These are phyloP conservation scores for Epinephelus fuscoguttatus DNA, from an alignment of 2,113 vertebrate species.

Conservation along the genomic window DNA sequence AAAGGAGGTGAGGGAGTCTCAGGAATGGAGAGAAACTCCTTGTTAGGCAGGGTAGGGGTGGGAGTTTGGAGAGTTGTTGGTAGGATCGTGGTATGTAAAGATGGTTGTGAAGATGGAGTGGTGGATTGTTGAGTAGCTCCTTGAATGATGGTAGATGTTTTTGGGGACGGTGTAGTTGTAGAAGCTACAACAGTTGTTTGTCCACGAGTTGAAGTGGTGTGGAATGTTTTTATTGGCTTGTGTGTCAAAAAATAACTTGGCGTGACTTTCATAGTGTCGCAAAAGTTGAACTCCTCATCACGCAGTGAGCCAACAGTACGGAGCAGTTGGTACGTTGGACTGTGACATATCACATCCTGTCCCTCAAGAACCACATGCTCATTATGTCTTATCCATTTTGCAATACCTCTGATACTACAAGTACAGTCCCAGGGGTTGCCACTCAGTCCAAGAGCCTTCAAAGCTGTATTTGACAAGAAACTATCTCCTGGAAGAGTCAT, in stretches of 20 bases:
- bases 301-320: conserved; percentile 61
- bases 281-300: conserved; percentile 60
- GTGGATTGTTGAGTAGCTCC: background rate
- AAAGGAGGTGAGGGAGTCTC: conserved; percentile 39
- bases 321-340: conserved; percentile 41
- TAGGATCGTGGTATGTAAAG: background rate
- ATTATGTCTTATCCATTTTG: conserved; percentile 85
- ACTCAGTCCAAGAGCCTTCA: conserved; percentile 71
- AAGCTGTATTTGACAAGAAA: conserved; percentile 56
- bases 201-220: background rate
- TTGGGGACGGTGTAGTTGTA: background rate
- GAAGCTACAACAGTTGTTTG: background rate
- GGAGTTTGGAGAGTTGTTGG: background rate
- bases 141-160: background rate
- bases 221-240: background rate
- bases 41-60: background rate
- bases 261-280: background rate
- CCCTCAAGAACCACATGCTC: conserved; percentile 63
- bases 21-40: background rate
- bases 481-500: conserved; percentile 70
- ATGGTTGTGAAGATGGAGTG: background rate
- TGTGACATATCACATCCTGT: conserved; percentile 63
- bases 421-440: conserved; percentile 89
- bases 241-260: background rate
- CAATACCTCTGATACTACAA: conserved; percentile 86